Evolutionary conservation across 2,797 vertebrate species (phyloP), one percentile per base, ranked within the genome.

Genomic region (Cuniculus paca): DNA sequence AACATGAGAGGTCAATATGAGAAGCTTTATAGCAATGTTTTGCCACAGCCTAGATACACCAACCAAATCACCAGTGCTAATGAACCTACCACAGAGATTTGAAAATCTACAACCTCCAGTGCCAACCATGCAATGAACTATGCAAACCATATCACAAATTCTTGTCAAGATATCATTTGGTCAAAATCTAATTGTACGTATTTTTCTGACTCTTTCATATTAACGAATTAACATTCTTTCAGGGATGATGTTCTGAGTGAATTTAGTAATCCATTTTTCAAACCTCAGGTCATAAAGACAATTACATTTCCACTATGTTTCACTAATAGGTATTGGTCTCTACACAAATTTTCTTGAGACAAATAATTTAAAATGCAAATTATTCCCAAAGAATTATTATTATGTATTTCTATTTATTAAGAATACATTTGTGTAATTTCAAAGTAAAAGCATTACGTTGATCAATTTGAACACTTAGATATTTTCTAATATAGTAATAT

Each of bases 401-500:
- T 77, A 45, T 74, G 45, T 28, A 19, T 88, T 92, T 13, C 19
- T 80, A 4, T 36, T 90, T 45, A 75, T 48, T 14, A 88, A 74
- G 14, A 94, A 83, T 36, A 13, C 54, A 61, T 60, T 54, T 97
- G 9, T 0, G 22, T 63, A 31, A 75, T 78, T 96, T 89, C 8
- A 91, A 92, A 77, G 54, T 24, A 72, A 93, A 92, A 56, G 1
- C 4, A 45, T 88, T 78, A 45, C 9, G 61, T 81, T 79, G 45
- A 90, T 12, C 52, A 91, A 16, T 86, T 58, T 83, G 26, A 85
- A 61, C 1, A 63, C 22, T 89, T 90, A 61, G 78, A 85, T 2
- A n/a, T 97, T 81, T 79, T 90, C 72, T n/a, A 93, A 48, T 52
- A 12, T 2, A 5, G 36, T 7, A 93, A 78, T 65, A 75, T 52